These are phyloP conservation scores for Speoplatyrhinus poulsoni DNA, from an alignment of 2,113 vertebrate species.

Conservation along the genomic window DNA sequence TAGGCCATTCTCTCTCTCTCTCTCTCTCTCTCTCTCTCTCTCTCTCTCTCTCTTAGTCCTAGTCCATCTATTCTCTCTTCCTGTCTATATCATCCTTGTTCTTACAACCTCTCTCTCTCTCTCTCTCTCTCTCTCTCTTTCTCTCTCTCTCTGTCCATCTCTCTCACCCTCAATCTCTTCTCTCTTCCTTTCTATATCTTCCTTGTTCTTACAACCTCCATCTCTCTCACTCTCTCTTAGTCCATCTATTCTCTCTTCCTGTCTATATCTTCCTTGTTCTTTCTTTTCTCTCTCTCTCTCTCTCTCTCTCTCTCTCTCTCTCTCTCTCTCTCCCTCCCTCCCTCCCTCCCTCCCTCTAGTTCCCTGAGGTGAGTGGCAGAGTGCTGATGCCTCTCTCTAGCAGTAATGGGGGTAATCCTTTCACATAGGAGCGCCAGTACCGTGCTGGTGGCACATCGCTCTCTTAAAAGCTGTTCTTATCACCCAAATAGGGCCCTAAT, in stretches of 20 bases:
- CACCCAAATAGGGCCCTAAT: constrained; percentile 48
- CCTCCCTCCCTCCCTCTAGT: not conserved
- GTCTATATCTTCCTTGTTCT: constrained; percentile 5
- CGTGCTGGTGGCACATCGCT: constrained; percentile 37
- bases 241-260: not conserved
- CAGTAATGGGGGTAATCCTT: constrained; percentile 68
- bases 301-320: constrained; percentile 24
- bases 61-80: not conserved
- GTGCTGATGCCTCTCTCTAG: constrained; percentile 44
- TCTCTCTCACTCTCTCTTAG: constrained; percentile 2
- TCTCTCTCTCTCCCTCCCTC: not conserved
- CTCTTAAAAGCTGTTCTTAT: constrained; percentile 59
- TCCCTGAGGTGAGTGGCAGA: constrained; percentile 54
- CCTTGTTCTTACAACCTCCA: too few relatives aligned
- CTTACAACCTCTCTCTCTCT: constrained; percentile 14
- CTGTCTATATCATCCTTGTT: constrained; percentile 23
- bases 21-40: constrained; percentile 29
- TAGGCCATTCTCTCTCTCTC: not conserved
- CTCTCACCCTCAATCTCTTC: too few relatives aligned
- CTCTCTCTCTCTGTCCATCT: not conserved
- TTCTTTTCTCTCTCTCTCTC: constrained; percentile 3
- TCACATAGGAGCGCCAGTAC: constrained; percentile 48
- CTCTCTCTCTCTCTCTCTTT: not conserved
- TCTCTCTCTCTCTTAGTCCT: constrained; percentile 28
- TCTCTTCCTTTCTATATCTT: constrained; percentile 13